Conservation (phyloP, 2,113 vertebrate genomes). For the Dasyurus viverrinus region DNA sequence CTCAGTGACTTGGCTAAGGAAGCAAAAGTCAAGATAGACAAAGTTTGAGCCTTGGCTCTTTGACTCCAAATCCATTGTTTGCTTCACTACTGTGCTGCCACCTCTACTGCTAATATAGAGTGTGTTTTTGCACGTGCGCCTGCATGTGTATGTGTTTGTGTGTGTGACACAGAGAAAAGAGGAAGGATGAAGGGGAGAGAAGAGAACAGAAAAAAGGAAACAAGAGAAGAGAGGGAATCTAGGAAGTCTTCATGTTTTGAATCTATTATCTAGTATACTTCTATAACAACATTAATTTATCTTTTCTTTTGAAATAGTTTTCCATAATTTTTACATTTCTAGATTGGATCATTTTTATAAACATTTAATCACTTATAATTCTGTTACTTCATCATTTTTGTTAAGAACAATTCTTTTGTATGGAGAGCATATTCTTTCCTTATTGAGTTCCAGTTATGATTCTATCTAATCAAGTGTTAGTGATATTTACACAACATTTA, state of each 20-base stretch:
- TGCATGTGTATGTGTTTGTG: no score
- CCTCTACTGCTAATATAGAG: not conserved
- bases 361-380: not conserved
- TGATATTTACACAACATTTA: not conserved
- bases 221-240: not conserved
- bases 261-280: not conserved
- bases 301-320: not conserved
- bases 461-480: not conserved
- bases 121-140: no score
- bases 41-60: not conserved
- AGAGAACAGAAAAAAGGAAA: not conserved
- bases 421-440: not conserved
- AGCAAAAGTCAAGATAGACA: not conserved
- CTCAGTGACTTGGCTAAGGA: not conserved
- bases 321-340: not conserved
- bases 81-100: not conserved
- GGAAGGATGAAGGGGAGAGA: not conserved
- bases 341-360: not conserved
- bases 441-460: not conserved
- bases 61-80: not conserved
- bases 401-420: not conserved
- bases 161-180: no score
- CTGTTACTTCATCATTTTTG: not conserved
- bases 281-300: not conserved
- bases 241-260: not conserved